Percentiles rank a stretch among this genome's conserved stretches.
These are phyloP conservation scores for Yponomeuta sedellus DNA, from an alignment of 2,888 invertebrate genomes.

Conservation along the genomic window DNA sequence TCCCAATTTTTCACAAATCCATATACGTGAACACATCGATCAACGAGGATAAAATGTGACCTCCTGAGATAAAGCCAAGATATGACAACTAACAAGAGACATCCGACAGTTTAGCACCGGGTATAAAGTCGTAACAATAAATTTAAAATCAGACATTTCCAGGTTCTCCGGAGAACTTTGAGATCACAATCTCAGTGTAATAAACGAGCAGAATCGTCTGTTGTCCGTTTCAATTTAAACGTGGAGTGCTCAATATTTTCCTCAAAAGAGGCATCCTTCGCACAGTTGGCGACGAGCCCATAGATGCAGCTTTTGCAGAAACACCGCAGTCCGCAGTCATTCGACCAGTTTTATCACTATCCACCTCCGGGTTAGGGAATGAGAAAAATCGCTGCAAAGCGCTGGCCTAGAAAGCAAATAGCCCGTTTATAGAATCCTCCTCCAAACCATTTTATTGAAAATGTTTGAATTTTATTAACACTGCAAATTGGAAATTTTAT, in stretches of 20 bases:
- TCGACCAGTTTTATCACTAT: constrained; percentile 30
- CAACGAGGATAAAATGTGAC: background rate
- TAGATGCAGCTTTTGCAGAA: constrained; percentile 19
- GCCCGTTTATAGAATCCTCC: constrained; percentile 25
- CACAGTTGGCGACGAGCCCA: constrained; percentile 13
- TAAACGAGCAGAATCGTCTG: background rate
- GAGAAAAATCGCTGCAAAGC: constrained; percentile 30
- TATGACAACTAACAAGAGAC: background rate
- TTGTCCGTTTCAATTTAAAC: background rate
- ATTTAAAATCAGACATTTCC: background rate
- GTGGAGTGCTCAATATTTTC: constrained; percentile 3
- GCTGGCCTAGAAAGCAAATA: constrained; percentile 46
- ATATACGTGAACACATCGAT: background rate
- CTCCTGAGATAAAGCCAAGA: background rate
- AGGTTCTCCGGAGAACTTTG: background rate
- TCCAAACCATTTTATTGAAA: constrained; percentile 2
- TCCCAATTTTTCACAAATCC: background rate
- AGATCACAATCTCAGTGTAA: background rate
- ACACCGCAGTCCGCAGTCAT: constrained; percentile 32
- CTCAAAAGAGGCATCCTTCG: background rate
- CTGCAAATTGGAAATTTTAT: constrained; percentile 35
- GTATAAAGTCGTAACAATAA: background rate
- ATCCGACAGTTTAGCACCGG: background rate
- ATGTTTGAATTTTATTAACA: constrained; percentile 15
- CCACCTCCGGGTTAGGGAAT: background rate